These are phyloP conservation scores for Dioctria linearis DNA, from an alignment of 2,888 invertebrate species.

Conservation along the genomic window DNA sequence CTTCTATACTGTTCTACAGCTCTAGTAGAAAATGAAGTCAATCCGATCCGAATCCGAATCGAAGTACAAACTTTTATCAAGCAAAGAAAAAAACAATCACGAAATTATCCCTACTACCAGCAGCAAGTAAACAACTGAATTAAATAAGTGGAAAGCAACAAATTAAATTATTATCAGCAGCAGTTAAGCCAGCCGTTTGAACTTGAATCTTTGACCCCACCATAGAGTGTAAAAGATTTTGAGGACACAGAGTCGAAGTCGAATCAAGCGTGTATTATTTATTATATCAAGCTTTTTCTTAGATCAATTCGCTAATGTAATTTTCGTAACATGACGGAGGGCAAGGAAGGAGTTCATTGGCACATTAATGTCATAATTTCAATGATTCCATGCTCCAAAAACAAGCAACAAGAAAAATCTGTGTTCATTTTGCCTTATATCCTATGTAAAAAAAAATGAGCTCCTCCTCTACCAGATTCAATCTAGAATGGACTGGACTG, in stretches of 20 bases:
- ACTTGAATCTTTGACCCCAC: conserved; percentile 42
- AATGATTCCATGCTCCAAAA: too few relatives aligned
- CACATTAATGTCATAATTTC: not conserved
- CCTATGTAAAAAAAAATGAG: too few relatives aligned
- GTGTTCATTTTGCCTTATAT: too few relatives aligned
- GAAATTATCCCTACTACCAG: not conserved
- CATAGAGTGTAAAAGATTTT: not conserved
- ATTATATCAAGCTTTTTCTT: too few relatives aligned
- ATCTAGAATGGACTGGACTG: too few relatives aligned
- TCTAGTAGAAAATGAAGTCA: not conserved
- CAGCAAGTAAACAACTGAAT: not conserved
- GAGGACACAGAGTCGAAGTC: too few relatives aligned
- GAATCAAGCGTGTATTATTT: too few relatives aligned
- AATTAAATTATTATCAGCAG: conserved; percentile 33
- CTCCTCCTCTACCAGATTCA: too few relatives aligned
- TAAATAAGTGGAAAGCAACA: conserved; percentile 11
- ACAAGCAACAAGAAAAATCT: too few relatives aligned
- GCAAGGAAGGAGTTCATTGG: conserved; percentile 11
- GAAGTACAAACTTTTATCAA: not conserved
- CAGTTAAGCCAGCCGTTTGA: conserved; percentile 1
- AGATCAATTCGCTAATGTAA: too few relatives aligned
- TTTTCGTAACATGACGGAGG: too few relatives aligned
- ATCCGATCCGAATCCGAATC: conserved; percentile 15
- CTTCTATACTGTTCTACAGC: too few relatives aligned
- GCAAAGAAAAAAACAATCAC: conserved; percentile 1